phyloP scores from a whole-genome alignment of 1,140 invertebrate species.

The Nautilus pompilius region DNA sequence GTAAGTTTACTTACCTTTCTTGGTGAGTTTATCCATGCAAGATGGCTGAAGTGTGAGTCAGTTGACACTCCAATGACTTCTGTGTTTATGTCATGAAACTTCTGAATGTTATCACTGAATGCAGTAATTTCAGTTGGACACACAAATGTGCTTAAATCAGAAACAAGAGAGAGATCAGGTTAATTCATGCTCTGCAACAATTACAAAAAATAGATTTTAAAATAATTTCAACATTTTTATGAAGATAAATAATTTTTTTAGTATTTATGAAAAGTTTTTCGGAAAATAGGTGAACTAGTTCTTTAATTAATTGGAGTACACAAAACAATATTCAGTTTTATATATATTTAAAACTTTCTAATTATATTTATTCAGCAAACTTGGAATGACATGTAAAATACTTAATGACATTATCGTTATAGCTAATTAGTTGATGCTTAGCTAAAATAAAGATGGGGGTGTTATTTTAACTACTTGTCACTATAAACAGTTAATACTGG shows the following conservation, averaged over 20 bases:
- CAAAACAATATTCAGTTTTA: no score
- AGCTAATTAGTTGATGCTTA: no score
- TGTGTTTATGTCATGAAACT: constrained; percentile 79
- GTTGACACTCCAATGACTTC: constrained; percentile 82
- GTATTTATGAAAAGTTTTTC: background rate
- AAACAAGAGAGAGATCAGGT: background rate
- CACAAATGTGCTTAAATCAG: constrained; percentile 78
- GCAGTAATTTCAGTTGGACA: constrained; percentile 96
- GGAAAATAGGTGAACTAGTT: background rate
- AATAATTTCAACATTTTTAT: background rate
- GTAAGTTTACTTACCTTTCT: constrained; percentile 45
- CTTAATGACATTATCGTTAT: no score
- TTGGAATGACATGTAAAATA: no score
- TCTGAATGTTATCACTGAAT: constrained; percentile 86
- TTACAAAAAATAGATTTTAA: no score
- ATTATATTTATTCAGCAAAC: no score
- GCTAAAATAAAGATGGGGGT: no score
- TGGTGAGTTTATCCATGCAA: constrained; percentile 72
- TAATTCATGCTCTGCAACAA: no score
- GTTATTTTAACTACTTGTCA: no score
- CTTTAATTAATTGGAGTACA: no score
- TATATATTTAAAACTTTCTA: no score
- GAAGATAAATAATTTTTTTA: background rate
- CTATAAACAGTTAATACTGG: no score
- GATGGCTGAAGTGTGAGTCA: constrained; percentile 82